Evolutionary conservation across 2,797 vertebrate species (phyloP).

Genomic region (Enteromius treurensis): DNA sequence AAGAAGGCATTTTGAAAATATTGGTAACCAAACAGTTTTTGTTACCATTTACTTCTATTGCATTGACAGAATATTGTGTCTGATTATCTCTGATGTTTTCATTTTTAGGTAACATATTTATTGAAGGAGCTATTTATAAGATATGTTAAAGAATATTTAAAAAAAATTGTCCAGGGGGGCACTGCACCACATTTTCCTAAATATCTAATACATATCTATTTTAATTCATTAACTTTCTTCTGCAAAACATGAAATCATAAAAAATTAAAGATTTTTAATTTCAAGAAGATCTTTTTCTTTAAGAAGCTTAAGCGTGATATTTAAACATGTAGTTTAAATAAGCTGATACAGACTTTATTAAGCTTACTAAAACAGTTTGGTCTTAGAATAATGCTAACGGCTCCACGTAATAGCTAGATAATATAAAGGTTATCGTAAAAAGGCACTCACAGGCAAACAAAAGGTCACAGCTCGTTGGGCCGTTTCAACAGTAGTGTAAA

Average conservation of each 20-base stretch:
- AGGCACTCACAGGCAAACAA: slow-evolving; percentile 26
- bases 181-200: background rate
- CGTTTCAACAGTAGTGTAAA: slow-evolving; percentile 19
- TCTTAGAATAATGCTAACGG: background rate
- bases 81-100: too few species aligned
- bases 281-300: background rate
- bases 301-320: background rate
- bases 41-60: background rate
- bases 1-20: background rate
- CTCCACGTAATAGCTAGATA: slow-evolving; percentile 13
- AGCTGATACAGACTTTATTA: background rate
- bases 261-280: background rate
- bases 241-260: background rate
- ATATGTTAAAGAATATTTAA: background rate
- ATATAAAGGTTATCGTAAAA: slow-evolving; percentile 18
- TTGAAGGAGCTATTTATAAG: background rate
- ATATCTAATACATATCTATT: background rate
- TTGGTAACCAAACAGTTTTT: background rate
- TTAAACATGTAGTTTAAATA: background rate
- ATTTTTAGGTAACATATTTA: too few species aligned
- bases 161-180: background rate
- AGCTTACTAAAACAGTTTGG: background rate
- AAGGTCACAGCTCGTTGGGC: slow-evolving; percentile 33
- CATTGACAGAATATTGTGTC: too few species aligned
- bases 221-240: background rate